phyloP scores from a whole-genome alignment of 2,797 vertebrate genomes.

The Amblyraja radiata region DNA sequence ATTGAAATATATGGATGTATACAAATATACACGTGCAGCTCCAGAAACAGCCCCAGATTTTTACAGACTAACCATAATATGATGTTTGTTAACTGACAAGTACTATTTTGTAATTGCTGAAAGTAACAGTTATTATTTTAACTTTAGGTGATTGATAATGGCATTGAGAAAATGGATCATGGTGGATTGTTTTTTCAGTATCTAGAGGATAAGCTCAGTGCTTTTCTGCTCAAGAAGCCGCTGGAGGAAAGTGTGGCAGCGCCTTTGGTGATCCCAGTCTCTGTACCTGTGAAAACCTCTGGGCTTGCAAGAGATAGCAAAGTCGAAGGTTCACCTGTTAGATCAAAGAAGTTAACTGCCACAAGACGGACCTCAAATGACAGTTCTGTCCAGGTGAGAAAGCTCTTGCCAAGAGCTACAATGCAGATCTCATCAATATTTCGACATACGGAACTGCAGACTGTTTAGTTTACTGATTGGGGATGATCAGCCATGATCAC shows the following conservation, averaged over 20 bases:
- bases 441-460: not conserved
- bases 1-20: not conserved
- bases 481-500: too few species aligned
- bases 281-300: constrained; percentile 45
- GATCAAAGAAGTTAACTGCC: not conserved
- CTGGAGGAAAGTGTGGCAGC: not conserved
- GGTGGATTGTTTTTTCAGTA: constrained; percentile 34
- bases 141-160: constrained; percentile 22
- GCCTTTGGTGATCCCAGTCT: constrained; percentile 50
- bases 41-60: not conserved
- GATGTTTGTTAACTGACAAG: not conserved
- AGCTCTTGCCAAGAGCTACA: too few species aligned
- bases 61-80: not conserved
- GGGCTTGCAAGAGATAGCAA: constrained; percentile 23
- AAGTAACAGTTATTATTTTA: not conserved
- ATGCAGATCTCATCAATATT: not conserved
- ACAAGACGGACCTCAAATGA: not conserved
- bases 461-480: too few species aligned
- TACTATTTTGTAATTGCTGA: not conserved
- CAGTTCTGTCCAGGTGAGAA: not conserved
- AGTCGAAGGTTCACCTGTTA: constrained; percentile 37
- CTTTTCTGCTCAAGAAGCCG: constrained; percentile 37
- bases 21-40: not conserved
- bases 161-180: constrained; percentile 30
- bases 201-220: constrained; percentile 26